Base-by-base conservation (phyloP, 2,888 invertebrate genomes). In the Heliconius charithonia region DNA sequence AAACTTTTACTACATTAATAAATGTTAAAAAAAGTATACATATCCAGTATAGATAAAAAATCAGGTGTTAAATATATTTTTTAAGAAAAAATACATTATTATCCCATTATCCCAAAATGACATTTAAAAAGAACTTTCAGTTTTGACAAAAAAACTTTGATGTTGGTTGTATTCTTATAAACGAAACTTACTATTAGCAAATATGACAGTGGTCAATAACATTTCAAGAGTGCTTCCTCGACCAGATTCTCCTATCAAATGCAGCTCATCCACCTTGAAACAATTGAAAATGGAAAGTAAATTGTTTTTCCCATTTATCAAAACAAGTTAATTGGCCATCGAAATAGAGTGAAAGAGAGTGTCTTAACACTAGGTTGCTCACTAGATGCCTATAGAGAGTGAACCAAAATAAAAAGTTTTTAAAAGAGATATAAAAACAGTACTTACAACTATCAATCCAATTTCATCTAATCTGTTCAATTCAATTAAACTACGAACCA, bases 181-280 rank as follows among this genome's bases (percentile, higher is more conserved):
- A 75, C 9, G 27, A 25, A 56, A 83, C 93, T 93, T 94, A 97
- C 97, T 95, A 88, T 96, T 95, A 75, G 96, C 91, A 89, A 96
- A 96, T 90, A 97, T 95, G 4, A 98, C 93, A 90, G 98, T 99
- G 0, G 98, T 96, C 25, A 99, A 91, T 78, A 98, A 94, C 63
- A 96, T 96, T 93, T 99, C 99, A 69, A 99, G 92, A 2, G 96
- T 96, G 2, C 97, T 97, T 3, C 99, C 99, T 83, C 99, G 95
- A 1, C 97, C 97, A 66, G 95, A 95, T 88, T 99, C 99, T 0
- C 99, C 99, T 80, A 99, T 96, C 88, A 99, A 96, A 95, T 99
- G 99, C 72, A 98, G 90, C 90, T 99, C 99, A 93, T 99, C 99
- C 0, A 99, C 93, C 94, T 95, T 37, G 2, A 27, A 74, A 41